A percentile compares a stretch with the other conserved stretches of the same genome.
phyloP scores from a whole-genome alignment of 1,140 invertebrate genomes.

The Pseudomyrmex gracilis region DNA sequence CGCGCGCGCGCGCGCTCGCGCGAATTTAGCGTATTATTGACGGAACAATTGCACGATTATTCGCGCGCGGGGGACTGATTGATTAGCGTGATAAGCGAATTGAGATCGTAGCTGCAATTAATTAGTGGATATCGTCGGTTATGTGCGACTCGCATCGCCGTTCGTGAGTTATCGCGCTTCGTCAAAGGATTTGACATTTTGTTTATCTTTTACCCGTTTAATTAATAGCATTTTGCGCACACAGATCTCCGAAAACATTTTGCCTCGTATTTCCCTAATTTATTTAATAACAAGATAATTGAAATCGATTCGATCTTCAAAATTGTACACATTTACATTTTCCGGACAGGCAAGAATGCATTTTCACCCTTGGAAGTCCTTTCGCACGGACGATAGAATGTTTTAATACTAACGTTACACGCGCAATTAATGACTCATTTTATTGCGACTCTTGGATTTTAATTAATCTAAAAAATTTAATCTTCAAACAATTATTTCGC shows the following conservation, averaged over 20 bases:
- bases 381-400: too few species aligned
- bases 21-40: slow-evolving; percentile 51
- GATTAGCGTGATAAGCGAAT: slow-evolving; percentile 60
- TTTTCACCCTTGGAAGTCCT: too few species aligned
- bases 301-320: too few species aligned
- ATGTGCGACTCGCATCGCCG: slow-evolving; percentile 28
- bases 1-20: background rate
- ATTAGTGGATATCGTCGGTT: slow-evolving; percentile 51
- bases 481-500: too few species aligned
- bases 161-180: background rate
- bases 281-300: too few species aligned
- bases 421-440: too few species aligned
- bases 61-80: slow-evolving; percentile 47
- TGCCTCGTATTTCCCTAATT: too few species aligned
- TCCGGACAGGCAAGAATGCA: too few species aligned
- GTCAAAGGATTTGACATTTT: slow-evolving; percentile 30
- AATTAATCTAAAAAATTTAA: too few species aligned
- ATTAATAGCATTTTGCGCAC: background rate
- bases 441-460: too few species aligned
- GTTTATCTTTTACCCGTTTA: background rate
- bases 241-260: background rate
- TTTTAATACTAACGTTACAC: too few species aligned
- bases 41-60: slow-evolving; percentile 56
- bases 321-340: too few species aligned
- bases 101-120: slow-evolving; percentile 55